These are phyloP conservation scores for Alsophila aescularia DNA, from an alignment of 2,888 invertebrate species.

Conservation along the genomic window DNA sequence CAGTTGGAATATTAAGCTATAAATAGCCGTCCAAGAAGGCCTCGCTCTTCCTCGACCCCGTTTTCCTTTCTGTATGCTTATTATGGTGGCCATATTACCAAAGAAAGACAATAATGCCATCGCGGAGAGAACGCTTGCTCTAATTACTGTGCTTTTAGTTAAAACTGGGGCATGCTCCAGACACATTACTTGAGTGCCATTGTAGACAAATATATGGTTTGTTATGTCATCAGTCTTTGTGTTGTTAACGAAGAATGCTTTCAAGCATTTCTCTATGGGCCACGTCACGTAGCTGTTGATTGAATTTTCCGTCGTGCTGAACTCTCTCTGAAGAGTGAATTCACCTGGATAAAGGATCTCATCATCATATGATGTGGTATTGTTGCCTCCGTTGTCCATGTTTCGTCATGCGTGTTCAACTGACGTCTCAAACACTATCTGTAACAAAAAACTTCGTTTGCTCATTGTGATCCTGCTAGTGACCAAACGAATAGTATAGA, in stretches of 20 bases:
- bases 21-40: conserved; percentile 88
- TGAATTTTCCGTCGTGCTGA: conserved; percentile 46
- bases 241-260: conserved; percentile 56
- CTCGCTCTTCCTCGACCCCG: conserved; percentile 82
- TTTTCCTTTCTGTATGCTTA: conserved; percentile 88
- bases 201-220: conserved; percentile 55
- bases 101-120: conserved; percentile 90
- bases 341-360: conserved; percentile 53
- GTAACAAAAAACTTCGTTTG: conserved; percentile 54
- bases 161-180: conserved; percentile 88
- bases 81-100: conserved; percentile 90
- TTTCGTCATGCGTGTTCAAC: conserved; percentile 72
- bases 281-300: conserved; percentile 51
- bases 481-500: not conserved
- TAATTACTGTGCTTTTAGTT: conserved; percentile 85
- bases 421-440: conserved; percentile 46
- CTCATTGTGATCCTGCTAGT: not conserved
- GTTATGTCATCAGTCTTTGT: conserved; percentile 54
- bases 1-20: conserved; percentile 91
- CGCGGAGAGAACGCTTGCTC: conserved; percentile 87
- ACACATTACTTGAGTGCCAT: conserved; percentile 70
- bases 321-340: conserved; percentile 53
- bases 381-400: conserved; percentile 77
- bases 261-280: conserved; percentile 69
- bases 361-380: conserved; percentile 75